Conservation (phyloP, 2,113 vertebrate genomes). For the Centrocercus urophasianus region DNA sequence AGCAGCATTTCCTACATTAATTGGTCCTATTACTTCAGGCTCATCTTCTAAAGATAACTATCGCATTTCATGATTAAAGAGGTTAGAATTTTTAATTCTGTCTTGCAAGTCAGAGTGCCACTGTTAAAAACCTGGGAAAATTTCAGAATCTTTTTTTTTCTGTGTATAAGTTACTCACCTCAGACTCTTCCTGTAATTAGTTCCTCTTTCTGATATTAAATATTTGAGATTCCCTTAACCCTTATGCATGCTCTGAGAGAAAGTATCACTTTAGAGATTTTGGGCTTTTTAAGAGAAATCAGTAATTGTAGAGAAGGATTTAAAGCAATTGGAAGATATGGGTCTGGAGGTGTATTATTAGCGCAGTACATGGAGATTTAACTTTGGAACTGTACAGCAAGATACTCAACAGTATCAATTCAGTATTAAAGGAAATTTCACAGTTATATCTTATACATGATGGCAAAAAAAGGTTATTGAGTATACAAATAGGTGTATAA, state of each 20-base stretch:
- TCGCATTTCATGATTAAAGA: background rate
- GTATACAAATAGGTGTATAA: background rate
- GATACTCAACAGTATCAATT: background rate
- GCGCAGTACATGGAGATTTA: background rate
- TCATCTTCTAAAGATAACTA: constrained; percentile 40
- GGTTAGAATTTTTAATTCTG: background rate
- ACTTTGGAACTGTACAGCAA: background rate
- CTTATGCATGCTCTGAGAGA: background rate
- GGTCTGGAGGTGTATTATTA: background rate
- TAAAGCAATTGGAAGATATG: background rate
- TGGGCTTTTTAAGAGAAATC: constrained; percentile 7
- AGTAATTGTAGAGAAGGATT: background rate
- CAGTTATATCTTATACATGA: background rate
- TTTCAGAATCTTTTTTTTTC: background rate
- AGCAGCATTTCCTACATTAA: constrained; percentile 44
- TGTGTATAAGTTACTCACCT: background rate
- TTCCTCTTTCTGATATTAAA: background rate
- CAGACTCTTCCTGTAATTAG: background rate
- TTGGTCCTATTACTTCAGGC: constrained; percentile 46
- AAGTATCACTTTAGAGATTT: background rate
- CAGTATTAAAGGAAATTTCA: background rate
- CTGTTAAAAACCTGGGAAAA: constrained; percentile 31
- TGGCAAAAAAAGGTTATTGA: background rate
- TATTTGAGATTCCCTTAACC: background rate
- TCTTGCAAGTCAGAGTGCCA: background rate